These are phyloP conservation scores for Mustela nigripes DNA, from an alignment of 2,113 vertebrate genomes.

Conservation along the genomic window DNA sequence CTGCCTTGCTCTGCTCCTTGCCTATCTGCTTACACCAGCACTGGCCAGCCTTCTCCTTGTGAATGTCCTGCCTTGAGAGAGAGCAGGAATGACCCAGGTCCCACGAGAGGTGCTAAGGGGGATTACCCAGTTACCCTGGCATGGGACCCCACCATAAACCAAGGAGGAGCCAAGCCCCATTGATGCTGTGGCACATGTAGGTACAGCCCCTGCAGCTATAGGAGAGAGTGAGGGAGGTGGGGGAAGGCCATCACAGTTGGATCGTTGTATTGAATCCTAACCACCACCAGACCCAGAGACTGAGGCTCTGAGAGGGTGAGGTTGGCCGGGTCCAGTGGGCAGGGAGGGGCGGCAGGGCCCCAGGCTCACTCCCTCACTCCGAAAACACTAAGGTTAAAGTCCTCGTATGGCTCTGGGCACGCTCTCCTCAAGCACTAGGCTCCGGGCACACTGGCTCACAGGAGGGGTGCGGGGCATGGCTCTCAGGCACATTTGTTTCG, in stretches of 20 bases:
- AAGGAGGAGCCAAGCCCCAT: background rate
- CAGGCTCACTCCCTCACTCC: background rate
- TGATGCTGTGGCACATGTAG: background rate
- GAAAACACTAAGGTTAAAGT: background rate
- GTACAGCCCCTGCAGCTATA: background rate
- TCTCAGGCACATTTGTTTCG: slow-evolving; percentile 80
- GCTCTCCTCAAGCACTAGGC: background rate
- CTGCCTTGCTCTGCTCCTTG: background rate
- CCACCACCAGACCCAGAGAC: background rate
- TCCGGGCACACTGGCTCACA: slow-evolving; percentile 52
- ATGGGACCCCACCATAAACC: background rate
- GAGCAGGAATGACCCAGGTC: background rate
- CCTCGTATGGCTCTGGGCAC: background rate
- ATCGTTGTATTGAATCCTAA: background rate
- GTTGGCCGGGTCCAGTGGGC: background rate
- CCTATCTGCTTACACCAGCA: background rate
- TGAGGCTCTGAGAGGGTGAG: background rate
- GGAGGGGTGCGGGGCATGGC: slow-evolving; percentile 58
- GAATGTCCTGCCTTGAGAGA: background rate
- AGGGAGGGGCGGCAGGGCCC: background rate
- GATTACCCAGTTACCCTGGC: background rate
- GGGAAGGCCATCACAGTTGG: background rate
- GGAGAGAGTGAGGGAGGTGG: background rate
- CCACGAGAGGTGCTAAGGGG: background rate
- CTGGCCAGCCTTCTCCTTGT: background rate